Evolutionary conservation across 2,113 vertebrate genomes (phyloP).

Genomic region (Saimiri boliviensis): DNA sequence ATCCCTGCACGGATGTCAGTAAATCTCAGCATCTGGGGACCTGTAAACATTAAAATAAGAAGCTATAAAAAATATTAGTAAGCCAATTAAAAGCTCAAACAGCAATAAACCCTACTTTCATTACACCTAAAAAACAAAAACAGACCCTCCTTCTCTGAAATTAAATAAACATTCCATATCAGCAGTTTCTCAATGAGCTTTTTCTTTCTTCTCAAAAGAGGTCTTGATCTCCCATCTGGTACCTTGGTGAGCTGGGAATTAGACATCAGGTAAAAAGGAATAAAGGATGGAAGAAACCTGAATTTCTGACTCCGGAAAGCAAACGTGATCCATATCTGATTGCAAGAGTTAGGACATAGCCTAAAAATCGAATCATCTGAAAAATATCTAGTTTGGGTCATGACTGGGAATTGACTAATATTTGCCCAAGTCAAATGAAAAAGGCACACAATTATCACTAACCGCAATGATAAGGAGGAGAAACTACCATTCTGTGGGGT

Average conservation of each 20-base stretch:
- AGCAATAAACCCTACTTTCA: constrained; percentile 79
- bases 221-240: background rate
- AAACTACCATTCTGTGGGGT: background rate
- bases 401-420: constrained; percentile 29
- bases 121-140: constrained; percentile 47
- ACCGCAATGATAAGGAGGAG: background rate
- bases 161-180: constrained; percentile 17
- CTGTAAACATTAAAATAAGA: constrained; percentile 84
- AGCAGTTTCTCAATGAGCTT: constrained; percentile 39
- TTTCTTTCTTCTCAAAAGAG: constrained; percentile 40
- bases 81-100: constrained; percentile 85
- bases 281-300: background rate
- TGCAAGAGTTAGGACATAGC: background rate
- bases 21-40: constrained; percentile 83
- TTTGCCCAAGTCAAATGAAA: constrained; percentile 39
- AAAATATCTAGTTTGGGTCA: constrained; percentile 53
- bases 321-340: background rate
- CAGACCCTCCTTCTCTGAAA: background rate
- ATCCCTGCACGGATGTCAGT: constrained; percentile 79
- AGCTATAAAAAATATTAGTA: constrained; percentile 84
- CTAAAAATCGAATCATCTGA: background rate
- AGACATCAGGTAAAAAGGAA: background rate
- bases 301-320: background rate
- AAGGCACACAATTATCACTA: background rate
- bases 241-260: background rate